phyloP scores from a whole-genome alignment of 2,113 vertebrate genomes.

The Forbesichthys papilliferus region DNA sequence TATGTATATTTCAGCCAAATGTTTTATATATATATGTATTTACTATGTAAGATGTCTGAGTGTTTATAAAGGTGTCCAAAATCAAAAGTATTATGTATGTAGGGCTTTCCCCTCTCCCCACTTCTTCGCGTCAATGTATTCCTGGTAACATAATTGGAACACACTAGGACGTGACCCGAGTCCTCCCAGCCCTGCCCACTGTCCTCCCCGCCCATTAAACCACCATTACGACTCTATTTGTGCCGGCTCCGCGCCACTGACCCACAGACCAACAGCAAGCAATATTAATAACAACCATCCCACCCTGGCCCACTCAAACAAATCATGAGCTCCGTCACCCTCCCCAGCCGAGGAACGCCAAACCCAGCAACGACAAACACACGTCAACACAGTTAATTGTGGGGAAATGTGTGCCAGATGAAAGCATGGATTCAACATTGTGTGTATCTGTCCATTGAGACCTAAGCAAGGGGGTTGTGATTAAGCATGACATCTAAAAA shows the following conservation, averaged over 20 bases:
- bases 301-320: slow-evolving; percentile 6
- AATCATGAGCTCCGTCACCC: slow-evolving; percentile 8
- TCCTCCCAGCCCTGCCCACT: neutral
- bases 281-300: neutral
- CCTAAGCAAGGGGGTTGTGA: neutral
- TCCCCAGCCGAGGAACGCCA: neutral
- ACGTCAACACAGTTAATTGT: no score
- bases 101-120: neutral
- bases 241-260: neutral
- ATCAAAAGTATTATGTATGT: no score
- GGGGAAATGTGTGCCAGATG: no score
- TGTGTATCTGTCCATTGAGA: neutral
- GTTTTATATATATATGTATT: no score
- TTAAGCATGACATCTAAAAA: neutral
- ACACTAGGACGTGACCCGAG: slow-evolving; percentile 25
- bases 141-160: slow-evolving; percentile 44
- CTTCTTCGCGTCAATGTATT: slow-evolving; percentile 13
- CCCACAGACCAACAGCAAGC: slow-evolving; percentile 18
- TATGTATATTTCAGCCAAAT: no score
- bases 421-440: neutral
- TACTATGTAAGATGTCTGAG: no score
- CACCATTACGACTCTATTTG: slow-evolving; percentile 25
- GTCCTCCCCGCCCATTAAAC: slow-evolving; percentile 8
- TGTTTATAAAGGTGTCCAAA: no score
- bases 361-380: neutral